Conservation (phyloP, 2,888 invertebrate genomes). For the Pterostichus niger region DNA sequence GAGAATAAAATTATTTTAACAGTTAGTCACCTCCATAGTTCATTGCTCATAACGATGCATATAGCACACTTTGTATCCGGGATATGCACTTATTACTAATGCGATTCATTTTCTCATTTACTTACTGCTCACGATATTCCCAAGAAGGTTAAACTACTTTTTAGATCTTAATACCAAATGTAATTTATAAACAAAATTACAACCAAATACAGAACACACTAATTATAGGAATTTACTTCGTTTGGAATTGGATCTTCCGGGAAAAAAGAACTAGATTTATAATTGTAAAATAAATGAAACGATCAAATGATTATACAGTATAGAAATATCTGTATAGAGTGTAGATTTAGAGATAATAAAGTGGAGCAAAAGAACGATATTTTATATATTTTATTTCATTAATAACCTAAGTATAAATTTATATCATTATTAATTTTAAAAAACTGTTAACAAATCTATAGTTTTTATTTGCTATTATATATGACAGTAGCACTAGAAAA, state of each 20-base stretch:
- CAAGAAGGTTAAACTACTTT: conserved; percentile 13
- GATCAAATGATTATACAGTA: not conserved
- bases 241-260: conserved; percentile 5
- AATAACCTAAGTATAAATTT: not conserved
- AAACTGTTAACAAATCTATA: no score
- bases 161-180: not conserved
- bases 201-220: conserved; percentile 11
- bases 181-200: conserved; percentile 15
- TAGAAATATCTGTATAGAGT: no score
- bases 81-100: conserved; percentile 47
- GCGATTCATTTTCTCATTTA: conserved; percentile 26
- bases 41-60: conserved; percentile 3
- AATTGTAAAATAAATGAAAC: conserved; percentile 1
- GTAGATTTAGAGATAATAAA: no score
- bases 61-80: conserved; percentile 40
- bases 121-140: not conserved
- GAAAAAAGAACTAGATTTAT: not conserved
- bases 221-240: conserved; percentile 30
- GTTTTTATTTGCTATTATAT: not conserved
- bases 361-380: no score
- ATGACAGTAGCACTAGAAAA: not conserved
- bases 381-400: not conserved
- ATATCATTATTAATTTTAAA: no score
- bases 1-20: no score
- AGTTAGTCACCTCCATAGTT: not conserved